Conservation (phyloP, 2,797 vertebrate genomes). For the Antennarius maculatus region DNA sequence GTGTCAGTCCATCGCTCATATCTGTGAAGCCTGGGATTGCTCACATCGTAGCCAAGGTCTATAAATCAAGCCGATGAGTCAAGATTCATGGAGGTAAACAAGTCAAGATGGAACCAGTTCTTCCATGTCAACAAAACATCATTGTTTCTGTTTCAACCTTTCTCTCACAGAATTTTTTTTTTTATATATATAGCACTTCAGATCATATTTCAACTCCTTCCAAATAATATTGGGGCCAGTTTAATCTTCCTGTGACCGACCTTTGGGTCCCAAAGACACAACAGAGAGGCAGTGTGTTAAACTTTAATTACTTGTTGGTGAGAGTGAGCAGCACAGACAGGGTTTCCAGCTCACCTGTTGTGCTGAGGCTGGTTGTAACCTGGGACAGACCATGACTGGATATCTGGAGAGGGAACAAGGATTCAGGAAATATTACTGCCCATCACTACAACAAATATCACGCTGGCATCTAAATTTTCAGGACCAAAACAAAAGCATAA, state of each 20-base stretch:
- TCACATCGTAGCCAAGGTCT: constrained; percentile 28
- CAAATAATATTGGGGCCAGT: constrained; percentile 52
- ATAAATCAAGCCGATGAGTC: constrained; percentile 59
- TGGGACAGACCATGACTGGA: constrained; percentile 84
- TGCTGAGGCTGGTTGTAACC: constrained; percentile 90
- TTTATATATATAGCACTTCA: constrained; percentile 31
- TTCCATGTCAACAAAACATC: constrained; percentile 52
- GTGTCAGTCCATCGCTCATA: constrained; percentile 64
- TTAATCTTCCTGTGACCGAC: constrained; percentile 46
- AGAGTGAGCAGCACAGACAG: constrained; percentile 33
- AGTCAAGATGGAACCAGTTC: constrained; percentile 42
- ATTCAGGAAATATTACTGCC: constrained; percentile 24
- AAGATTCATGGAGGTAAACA: constrained; percentile 64
- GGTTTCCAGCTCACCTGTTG: constrained; percentile 85
- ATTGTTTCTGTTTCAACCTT: constrained; percentile 53
- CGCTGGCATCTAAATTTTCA: neutral
- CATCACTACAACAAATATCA: constrained; percentile 15
- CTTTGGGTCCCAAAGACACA: constrained; percentile 33
- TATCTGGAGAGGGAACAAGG: constrained; percentile 67
- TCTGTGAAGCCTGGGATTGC: constrained; percentile 40
- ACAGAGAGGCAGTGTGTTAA: constrained; percentile 14
- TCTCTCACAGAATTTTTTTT: constrained; percentile 35
- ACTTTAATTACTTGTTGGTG: constrained; percentile 59
- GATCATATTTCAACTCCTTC: constrained; percentile 38
- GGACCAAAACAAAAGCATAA: neutral